Base-by-base conservation (phyloP, 2,797 vertebrate species). In the Chromis chromis region DNA sequence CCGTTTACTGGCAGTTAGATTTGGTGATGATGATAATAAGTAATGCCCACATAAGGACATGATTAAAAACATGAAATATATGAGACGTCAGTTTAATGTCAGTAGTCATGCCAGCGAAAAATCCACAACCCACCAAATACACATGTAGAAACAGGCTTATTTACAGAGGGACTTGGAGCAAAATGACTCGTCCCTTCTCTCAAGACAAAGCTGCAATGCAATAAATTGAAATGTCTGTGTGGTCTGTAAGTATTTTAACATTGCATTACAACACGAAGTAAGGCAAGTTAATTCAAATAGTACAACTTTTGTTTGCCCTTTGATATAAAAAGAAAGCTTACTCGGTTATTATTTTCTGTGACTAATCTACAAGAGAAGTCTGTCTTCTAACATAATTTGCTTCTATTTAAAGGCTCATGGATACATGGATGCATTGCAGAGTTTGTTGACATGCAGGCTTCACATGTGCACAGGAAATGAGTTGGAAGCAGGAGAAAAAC, bases 81-180 rank as follows among this genome's bases (percentile, higher is more conserved):
- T 21, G 22, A 31, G 19, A 24, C 2, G 13, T 12, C 9, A 46
- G 4, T 21, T 31, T 57, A 21, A 44, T 46, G 64, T 19, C 3
- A 52, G 13, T 14, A 2, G 1, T 39, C 4, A 44, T 19, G 3
- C 16, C 4, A 42, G 40, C 6, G 13, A 16, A 16, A 16, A 42
- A 14, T 31, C 28, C 6, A 31, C 28, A 31, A 31, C 6, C 28
- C 28, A 48, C 17, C 44, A 48, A 17, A 48, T n/a, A 17, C 21
- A 46, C 36, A 16, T 66, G 50, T 71, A 48, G 28, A 46, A 62
- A 69, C 31, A 24, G 17, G 6, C 9, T 31, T 65, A 7, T 69
- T 69, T 46, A 40, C 55, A 52, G 27, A n/a, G 8, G 22, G n/a
- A 17, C 1, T 42, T 12, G 1, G 24, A 27, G n/a, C 5, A 6